Percentiles rank a stretch among this genome's conserved stretches.
These are phyloP conservation scores for Dolichomitus sp. DNA, from an alignment of 2,888 invertebrate genomes.

Conservation along the genomic window DNA sequence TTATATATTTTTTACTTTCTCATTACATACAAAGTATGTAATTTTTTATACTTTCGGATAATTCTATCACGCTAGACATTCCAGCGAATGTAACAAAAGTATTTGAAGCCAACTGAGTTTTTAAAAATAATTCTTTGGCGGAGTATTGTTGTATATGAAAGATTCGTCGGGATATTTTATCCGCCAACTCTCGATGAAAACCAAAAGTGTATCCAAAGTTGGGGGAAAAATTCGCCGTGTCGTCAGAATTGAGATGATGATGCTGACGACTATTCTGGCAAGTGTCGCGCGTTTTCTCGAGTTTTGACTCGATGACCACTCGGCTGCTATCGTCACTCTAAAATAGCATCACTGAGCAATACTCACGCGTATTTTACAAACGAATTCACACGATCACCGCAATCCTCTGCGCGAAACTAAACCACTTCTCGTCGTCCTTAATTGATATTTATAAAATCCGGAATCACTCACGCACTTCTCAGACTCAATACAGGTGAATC, in stretches of 20 bases:
- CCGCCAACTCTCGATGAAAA: not conserved
- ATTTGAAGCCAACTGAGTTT: not conserved
- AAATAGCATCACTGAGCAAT: conserved; percentile 4
- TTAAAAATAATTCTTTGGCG: not conserved
- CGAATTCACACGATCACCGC: conserved; percentile 53
- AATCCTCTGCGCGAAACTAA: conserved; percentile 33
- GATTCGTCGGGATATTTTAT: not conserved
- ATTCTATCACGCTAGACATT: not conserved
- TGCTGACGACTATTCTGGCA: not conserved
- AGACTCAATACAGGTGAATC: not conserved
- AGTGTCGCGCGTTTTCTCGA: not conserved
- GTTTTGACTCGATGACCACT: not conserved
- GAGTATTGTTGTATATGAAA: not conserved
- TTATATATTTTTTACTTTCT: not conserved
- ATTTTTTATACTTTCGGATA: not conserved
- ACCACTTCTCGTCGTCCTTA: not conserved
- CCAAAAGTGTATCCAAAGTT: not conserved
- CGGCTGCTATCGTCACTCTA: not conserved
- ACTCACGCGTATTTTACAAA: not conserved
- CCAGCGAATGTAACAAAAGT: not conserved
- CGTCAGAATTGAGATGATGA: not conserved
- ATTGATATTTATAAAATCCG: not conserved
- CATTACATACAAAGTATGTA: not conserved
- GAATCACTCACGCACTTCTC: not conserved
- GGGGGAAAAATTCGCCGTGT: not conserved